Conservation (phyloP, 2,888 invertebrate genomes). For the Leptodirus hochenwartii region DNA sequence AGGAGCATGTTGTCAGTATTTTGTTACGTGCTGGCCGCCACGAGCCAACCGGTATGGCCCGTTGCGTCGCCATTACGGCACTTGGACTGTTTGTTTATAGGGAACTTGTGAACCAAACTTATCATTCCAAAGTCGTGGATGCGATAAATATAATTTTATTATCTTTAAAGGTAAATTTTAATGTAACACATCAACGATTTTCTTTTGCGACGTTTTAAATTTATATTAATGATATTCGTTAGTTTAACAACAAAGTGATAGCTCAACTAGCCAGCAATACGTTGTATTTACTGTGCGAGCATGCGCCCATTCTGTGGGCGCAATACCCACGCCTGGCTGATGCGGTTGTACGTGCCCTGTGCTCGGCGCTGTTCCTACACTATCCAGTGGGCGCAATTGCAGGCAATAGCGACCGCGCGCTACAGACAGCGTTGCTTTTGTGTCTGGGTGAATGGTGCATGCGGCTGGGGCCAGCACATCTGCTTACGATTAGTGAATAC, state of each 20-base stretch:
- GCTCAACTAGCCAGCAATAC: conserved; percentile 74
- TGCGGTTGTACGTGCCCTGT: conserved; percentile 37
- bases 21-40: conserved; percentile 72
- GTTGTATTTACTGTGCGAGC: conserved; percentile 59
- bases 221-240: too few species aligned
- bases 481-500: conserved; percentile 33
- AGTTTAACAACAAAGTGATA: conserved; percentile 65
- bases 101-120: conserved; percentile 39
- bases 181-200: background rate
- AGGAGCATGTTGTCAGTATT: conserved; percentile 79
- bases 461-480: conserved; percentile 49
- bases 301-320: conserved; percentile 50
- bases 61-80: conserved; percentile 77
- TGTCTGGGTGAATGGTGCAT: conserved; percentile 91
- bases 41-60: conserved; percentile 74
- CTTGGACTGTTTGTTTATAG: conserved; percentile 58
- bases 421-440: conserved; percentile 66
- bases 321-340: conserved; percentile 47
- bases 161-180: conserved; percentile 41
- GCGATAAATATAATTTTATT: conserved; percentile 48
- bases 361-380: conserved; percentile 27
- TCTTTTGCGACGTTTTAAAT: conserved; percentile 7
- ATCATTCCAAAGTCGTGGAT: conserved; percentile 45
- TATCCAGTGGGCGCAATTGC: conserved; percentile 30
- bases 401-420: conserved; percentile 45